Conservation (phyloP, 2,113 vertebrate species). For the Chloroceryle aenea region DNA sequence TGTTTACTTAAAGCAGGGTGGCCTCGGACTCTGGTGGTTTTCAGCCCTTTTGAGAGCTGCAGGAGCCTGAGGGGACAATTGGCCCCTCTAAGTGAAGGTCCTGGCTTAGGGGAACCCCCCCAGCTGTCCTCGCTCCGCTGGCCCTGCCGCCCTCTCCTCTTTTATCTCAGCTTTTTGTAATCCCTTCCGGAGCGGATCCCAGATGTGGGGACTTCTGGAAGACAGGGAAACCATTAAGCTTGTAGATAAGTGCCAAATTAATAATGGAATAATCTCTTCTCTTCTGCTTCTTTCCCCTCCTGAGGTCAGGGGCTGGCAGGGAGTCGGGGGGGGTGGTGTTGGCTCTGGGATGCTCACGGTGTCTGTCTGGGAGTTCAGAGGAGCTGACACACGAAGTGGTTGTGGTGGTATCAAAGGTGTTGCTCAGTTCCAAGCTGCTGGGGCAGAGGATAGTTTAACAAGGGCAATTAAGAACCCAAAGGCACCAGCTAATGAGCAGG, state of each 20-base stretch:
- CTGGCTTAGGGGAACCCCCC: rapidly evolving
- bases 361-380: rapidly evolving
- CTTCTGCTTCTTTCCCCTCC: not conserved
- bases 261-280: not conserved
- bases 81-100: not conserved
- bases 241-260: not conserved
- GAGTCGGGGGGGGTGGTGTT: not conserved
- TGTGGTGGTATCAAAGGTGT: not conserved
- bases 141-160: not conserved
- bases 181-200: rapidly evolving
- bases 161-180: not conserved
- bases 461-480: not conserved
- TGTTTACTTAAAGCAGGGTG: not conserved
- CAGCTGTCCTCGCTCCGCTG: rapidly evolving
- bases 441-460: not conserved
- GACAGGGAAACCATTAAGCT: not conserved
- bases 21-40: not conserved
- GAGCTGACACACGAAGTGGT: not conserved
- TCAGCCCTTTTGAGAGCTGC: not conserved
- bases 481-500: not conserved
- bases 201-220: not conserved
- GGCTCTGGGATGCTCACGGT: rapidly evolving
- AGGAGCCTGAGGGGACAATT: not conserved
- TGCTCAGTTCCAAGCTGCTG: not conserved
- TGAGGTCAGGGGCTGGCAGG: not conserved